Evolutionary conservation across 2,888 invertebrate genomes (phyloP), one percentile per base, ranked within the genome.

Genomic region (Agrotis ipsilon): DNA sequence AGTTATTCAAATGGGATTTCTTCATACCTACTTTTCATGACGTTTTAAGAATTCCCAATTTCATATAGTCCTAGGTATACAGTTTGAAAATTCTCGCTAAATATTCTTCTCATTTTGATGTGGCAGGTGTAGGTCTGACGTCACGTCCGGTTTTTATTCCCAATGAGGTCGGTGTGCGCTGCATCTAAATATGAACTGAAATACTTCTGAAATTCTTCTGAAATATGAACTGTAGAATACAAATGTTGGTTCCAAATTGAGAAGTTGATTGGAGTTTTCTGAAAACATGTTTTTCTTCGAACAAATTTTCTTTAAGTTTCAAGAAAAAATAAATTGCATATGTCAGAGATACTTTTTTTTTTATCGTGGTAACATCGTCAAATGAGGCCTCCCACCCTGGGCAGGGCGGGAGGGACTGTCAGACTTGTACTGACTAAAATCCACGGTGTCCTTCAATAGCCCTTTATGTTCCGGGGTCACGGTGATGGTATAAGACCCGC

Each of bases 101-200:
- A 71, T 64, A 57, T 65, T 52, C 52, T 77, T 61, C 58, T 70
- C 59, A 69, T 74, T 68, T 64, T 32, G 63, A 60, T 54, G 75
- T 78, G 85, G 64, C 83, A 83, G 81, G 76, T 81, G 76, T 27
- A 59, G 55, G 66, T 74, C 46, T 81, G 80, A 73, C 76, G 81
- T 82, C 88, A 87, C 88, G 89, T 88, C 77, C 83, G 61, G 79
- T 79, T 88, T 89, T 87, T 87, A 88, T 86, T 80, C 80, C 83
- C 85, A 72, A 84, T 78, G 73, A 83, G 70, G 70, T 49, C 69
- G 75, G 73, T 76, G 68, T 73, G 80, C 68, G 62, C 77, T 65
- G 79, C 82, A 74, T 79, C 82, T 72, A 78, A 83, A 77, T 68
- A 80, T 66, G 81, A 67, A 78, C 83, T 87, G 82, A 83, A 72